phyloP scores from a whole-genome alignment of 2,888 invertebrate genomes.

The Lepidonotus clava region DNA sequence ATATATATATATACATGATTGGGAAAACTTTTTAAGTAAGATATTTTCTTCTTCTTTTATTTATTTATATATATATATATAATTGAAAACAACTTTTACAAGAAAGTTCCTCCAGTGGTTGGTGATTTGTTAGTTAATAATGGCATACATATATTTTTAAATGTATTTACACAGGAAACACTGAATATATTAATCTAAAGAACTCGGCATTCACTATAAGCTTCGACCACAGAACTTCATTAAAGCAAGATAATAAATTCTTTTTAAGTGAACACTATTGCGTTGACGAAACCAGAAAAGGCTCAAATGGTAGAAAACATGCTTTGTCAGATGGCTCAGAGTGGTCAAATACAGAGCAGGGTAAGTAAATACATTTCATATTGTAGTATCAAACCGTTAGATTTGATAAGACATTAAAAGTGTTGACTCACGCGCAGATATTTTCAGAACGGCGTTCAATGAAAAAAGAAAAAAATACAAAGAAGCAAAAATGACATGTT shows the following conservation, averaged over 20 bases:
- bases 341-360: constrained; percentile 91
- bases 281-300: constrained; percentile 97
- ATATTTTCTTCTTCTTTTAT: background rate
- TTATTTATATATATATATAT: background rate
- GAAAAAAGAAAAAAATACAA: background rate
- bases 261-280: constrained; percentile 92
- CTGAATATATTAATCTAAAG: background rate
- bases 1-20: no score
- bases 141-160: no score
- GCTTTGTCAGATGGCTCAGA: constrained; percentile 95
- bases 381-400: no score
- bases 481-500: background rate
- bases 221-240: background rate
- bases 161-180: no score
- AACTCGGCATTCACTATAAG: background rate
- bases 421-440: no score
- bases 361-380: constrained; percentile 65
- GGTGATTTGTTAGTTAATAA: no score
- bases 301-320: constrained; percentile 96
- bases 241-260: background rate
- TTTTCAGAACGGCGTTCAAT: background rate
- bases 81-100: background rate
- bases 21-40: no score
- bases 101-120: background rate
- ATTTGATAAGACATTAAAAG: no score